These are phyloP conservation scores for Drosophila atroscutellata DNA, from an alignment of 2,888 invertebrate species.

Conservation along the genomic window DNA sequence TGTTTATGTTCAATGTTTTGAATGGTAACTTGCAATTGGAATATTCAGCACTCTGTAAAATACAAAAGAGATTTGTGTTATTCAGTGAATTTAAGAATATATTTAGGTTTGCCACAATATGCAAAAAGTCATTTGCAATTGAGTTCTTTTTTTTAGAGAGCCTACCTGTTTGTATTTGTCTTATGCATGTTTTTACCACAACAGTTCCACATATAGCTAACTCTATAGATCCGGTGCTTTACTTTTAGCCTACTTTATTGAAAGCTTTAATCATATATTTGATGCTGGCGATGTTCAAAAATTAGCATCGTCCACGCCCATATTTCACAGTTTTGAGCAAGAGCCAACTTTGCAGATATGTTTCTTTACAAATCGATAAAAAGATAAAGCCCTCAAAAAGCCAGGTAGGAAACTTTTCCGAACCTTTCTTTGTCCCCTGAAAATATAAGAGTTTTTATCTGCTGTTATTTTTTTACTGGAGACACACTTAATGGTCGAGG, in stretches of 20 bases:
- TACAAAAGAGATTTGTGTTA: slow-evolving; percentile 18
- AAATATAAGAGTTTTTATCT: no score
- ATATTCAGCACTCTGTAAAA: slow-evolving; percentile 40
- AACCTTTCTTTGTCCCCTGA: no score
- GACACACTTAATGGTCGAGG: no score
- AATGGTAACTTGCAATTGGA: slow-evolving; percentile 3
- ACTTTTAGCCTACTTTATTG: neutral
- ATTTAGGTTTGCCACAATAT: neutral
- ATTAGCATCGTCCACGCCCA: neutral
- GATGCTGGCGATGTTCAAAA: neutral
- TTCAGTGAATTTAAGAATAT: slow-evolving; percentile 20
- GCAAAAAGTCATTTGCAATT: neutral
- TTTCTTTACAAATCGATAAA: neutral
- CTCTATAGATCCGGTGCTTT: neutral
- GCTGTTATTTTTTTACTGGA: no score
- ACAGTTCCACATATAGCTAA: neutral
- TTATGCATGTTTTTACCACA: neutral
- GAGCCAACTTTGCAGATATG: neutral
- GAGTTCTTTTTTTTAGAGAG: neutral
- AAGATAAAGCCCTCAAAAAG: no score
- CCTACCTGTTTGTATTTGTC: neutral
- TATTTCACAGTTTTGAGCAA: neutral
- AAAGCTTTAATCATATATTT: neutral
- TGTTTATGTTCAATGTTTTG: slow-evolving; percentile 18
- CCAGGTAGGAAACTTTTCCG: no score